Evolutionary conservation across 2,113 vertebrate species (phyloP), one percentile per base, ranked within the genome.

Genomic region (Cricetomys ansorgei): DNA sequence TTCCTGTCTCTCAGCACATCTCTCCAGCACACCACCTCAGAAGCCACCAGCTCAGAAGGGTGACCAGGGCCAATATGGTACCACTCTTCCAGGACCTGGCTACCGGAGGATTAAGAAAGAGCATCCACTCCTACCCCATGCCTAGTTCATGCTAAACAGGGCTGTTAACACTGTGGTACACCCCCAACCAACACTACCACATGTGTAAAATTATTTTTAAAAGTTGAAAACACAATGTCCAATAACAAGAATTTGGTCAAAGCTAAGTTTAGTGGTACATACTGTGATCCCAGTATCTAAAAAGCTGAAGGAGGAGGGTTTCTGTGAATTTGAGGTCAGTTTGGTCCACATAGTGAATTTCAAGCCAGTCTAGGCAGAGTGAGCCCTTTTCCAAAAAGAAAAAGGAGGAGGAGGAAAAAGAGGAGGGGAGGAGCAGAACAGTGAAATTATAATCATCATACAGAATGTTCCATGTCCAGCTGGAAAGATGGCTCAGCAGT

Each of bases 151-250:
- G 48, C 65, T 40, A 88, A 53, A 57, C 75, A 48, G 31, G 29
- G 2, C 0, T 21, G 34, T 57, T 21, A 62, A 84, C 81, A 34
- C 7, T 21, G n/a, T 73, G 29, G 45, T 29, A 21, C 27, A 62
- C 4, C 15, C 25, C 50, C 23, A n/a, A 43, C 21, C 85, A 25
- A n/a, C 7, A 29, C 21, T 3, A n/a, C 6, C 10, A 3, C 13
- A 70, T 69, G 73, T 70, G 8, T 12, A 83, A 70, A 85, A 75
- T 59, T 79, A 80, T 50, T 37, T 95, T 37, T 96, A 92, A 92
- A 94, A 79, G 40, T 55, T 37, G 17, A 67, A 95, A 91, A 89
- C 37, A 75, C 45, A 69, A 86, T 45, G 80, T 86, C 65, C 81
- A 91, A 83, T 37, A 76, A 69, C 31, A 50, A 57, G 10, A 40